Base-by-base conservation (phyloP, 2,113 vertebrate genomes). In the Psilopogon haemacephalus region DNA sequence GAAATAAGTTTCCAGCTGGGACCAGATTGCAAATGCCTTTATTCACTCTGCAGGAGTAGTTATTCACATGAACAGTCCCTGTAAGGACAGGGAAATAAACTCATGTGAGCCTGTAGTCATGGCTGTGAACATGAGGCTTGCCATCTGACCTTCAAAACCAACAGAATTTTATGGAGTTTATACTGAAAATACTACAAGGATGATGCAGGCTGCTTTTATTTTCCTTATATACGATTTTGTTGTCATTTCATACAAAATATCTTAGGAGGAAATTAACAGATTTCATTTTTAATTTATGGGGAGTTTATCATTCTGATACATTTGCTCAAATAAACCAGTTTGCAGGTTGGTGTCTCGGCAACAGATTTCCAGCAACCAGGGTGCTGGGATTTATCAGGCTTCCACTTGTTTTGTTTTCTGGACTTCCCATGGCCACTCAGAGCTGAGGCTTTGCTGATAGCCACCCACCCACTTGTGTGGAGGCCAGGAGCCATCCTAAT, bases 11-110 rank as follows among this genome's bases (percentile, higher is more conserved):
- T 94, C 95, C 92, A 89, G 70, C 92, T 94, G 88, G 74, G 91
- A 94, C 74, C 94, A 96, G 95, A 96, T 92, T 94, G 95, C 88
- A 86, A 90, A 62, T 86, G 93, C 84, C 86, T 95, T 94, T 90
- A 96, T 94, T 94, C 94, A 70, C 94, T 87, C 86, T 89, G 86
- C 77, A 2, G 88, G 95, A 89, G 67, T 12, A 88, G 70, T 90
- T 93, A 95, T 82, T 94, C 92, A 96, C 14, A 0, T 4, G 2
- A 93, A 92, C 55, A 90, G 54, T 38, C 70, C 63, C 92, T 60
- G 70, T 83, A 87, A 96, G 90, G 67, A 73, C 89, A 92, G 77
- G 44, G 67, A 93, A 95, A 86, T 59, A 89, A 89, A 73, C 23
- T 78, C 86, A 92, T 7, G 10, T 82, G 88, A 94, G 90, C 86